Evolutionary conservation across 2,113 vertebrate genomes (phyloP), one percentile per base, ranked within the genome.

Genomic region (Australoheros scitulus): DNA sequence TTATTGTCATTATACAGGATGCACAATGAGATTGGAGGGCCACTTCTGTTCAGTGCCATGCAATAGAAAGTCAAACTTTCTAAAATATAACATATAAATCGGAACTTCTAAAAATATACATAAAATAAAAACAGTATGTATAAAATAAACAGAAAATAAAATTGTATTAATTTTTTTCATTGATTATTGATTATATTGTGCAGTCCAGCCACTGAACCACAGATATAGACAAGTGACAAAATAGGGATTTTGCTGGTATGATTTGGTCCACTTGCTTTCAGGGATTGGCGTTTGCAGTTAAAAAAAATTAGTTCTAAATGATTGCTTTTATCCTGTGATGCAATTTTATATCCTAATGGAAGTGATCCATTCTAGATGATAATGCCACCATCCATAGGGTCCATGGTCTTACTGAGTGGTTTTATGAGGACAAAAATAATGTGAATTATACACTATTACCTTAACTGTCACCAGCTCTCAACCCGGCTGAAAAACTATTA

Each of bases 401-500:
- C 11, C 13, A 22, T 5, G 4, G 36, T 13, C 63, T 43, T 65
- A 65, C 38, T 17, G 14, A 26, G 8, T 26, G 63, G 38, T 68
- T 6, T 65, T 14, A 68, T 43, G 14, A 65, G 22, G 63, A 65
- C 43, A 17, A 43, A 65, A 65, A 17, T 43, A 65, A 68, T 68
- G 3, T 50, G 15, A 50, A 65, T 65, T 24, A 47, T 55, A 55
- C 24, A 22, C 22, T 68, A 14, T 26, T 43, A 26, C 41, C 41
- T 2, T 29, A 11, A 50, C 22, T 50, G 9, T 50, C 41, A 70
- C 64, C 2, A 70, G 41, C 29, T 18, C 64, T 50, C 15, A 70
- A 0, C 3, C 15, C 43, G 0, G 0, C 15, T 50, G 26, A 70
- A 70, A 22, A 70, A 15, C 11, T 43, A 70, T 70, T 10, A 50